Evolutionary conservation across 64 coral and sea anemone species (phyloP), one percentile per base, ranked within the genome.

Genomic region (Orbicella faveolata): DNA sequence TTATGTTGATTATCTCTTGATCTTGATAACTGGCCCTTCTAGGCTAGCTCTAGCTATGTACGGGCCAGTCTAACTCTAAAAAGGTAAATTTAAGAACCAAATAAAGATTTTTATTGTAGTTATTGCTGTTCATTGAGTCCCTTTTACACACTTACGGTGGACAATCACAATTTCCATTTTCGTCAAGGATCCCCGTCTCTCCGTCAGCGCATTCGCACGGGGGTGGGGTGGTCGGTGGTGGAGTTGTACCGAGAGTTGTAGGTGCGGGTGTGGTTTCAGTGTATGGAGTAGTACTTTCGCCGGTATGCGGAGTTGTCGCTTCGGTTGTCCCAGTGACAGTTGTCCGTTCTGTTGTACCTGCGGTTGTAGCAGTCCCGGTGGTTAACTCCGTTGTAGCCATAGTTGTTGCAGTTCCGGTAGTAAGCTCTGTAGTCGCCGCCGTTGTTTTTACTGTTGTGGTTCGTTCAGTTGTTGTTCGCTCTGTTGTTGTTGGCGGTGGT

Each of bases 171-270:
- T 44, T 51, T 21, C 89, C 88, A 64, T 84, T 53, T 34, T 57
- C 33, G 37, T 74, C 77, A 68, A 82, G n/a, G 15, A 80, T 65
- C 34, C 83, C 83, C 6, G 52, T 26, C 30, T 75, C 70, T 30
- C 89, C 89, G 78, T 88, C 77, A 44, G 63, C 30, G 48, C 93
- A 95, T 69, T 83, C 39, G 63, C 93, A 95, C 53, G 89, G 83
- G 15, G 52, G 69, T 34, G 83, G 67, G 17, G 89, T 88, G 25
- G 75, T 91, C 8, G 93, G 23, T 2, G 81, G 54, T 2, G 77
- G 57, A 34, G 83, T 79, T 36, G 89, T 91, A 33, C 10, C 10
- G 7, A 59, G 30, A 0, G 57, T 19, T 19, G 88, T 90, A 52
- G 89, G 78, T 9, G 63, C 55, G 14, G 78, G 55, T 9, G 55